Evolutionary conservation across 2,888 invertebrate genomes (phyloP), one percentile per base, ranked within the genome.

Genomic region (Tortrix viridana): DNA sequence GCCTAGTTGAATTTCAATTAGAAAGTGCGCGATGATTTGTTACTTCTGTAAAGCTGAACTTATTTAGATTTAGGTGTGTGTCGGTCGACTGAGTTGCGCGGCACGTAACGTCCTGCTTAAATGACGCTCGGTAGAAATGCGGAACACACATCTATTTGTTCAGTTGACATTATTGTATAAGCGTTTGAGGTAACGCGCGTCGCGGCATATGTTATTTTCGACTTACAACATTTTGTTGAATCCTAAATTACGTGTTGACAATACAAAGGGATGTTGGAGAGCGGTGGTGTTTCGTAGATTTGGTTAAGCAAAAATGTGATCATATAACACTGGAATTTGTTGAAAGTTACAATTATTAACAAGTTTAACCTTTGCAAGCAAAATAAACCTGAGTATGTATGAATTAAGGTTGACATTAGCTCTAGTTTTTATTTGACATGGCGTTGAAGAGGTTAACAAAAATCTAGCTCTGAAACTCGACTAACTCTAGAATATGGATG

Each of bases 141-240:
- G 91, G 91, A 91, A 92, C 90, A 89, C 86, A 89, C 78, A 85
- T 84, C 86, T 88, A 87, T 90, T 90, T 88, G 89, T 89, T 88
- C 86, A 85, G 89, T 87, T 84, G 84, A 87, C 89, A 89, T 86
- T 84, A 91, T 92, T 92, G 91, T 91, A 90, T 91, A 91, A 91
- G 88, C 87, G 85, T 90, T 89, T 88, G 88, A 80, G 79, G 84
- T 86, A 89, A 85, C 80, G 79, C 84, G 84, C 86, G 76, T 81
- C 84, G 78, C 75, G 81, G 87, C 88, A 88, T 89, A 85, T 84
- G 87, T 90, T 90, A 89, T 89, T 88, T 89, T 89, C 84, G 77
- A 81, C 86, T 87, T 89, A 84, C 90, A 88, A 89, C 89, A 89
- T 87, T 86, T 87, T 84, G 82, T 85, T 85, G 82, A 82, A 89